A percentile compares a stretch with the other conserved stretches of the same genome.
These are phyloP conservation scores for Apamea sordens DNA, from an alignment of 2,888 invertebrate genomes.

Conservation along the genomic window DNA sequence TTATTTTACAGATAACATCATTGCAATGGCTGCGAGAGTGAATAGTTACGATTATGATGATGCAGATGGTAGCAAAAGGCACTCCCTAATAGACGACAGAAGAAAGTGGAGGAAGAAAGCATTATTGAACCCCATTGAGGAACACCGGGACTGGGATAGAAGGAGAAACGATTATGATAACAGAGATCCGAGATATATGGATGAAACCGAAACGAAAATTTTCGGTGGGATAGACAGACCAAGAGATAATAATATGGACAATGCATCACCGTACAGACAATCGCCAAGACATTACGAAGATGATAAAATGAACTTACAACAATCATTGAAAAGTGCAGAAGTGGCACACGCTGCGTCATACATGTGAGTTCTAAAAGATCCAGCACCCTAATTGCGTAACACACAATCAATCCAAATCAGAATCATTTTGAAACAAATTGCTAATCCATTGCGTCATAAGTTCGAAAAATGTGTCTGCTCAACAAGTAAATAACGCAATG, in stretches of 20 bases:
- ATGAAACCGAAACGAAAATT: constrained; percentile 76
- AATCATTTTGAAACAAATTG: no score
- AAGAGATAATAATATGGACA: constrained; percentile 71
- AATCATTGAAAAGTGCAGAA: constrained; percentile 77
- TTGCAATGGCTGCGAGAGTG: constrained; percentile 75
- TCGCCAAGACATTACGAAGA: constrained; percentile 75
- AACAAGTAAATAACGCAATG: no score
- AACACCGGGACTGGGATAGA: constrained; percentile 80
- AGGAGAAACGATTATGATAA: constrained; percentile 79
- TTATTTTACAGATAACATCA: constrained; percentile 81
- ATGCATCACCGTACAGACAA: constrained; percentile 68
- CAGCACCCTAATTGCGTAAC: no score
- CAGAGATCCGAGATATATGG: constrained; percentile 73
- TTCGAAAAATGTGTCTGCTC: no score
- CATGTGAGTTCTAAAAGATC: constrained; percentile 63
- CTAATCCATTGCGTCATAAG: no score
- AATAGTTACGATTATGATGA: constrained; percentile 84
- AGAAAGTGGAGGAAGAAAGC: constrained; percentile 85
- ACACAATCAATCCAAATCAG: no score
- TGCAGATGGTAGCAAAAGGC: constrained; percentile 77
- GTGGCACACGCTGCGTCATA: constrained; percentile 68
- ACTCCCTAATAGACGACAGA: constrained; percentile 80
- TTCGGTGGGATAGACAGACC: constrained; percentile 73
- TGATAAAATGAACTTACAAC: constrained; percentile 71
- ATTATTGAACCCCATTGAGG: constrained; percentile 76